Conservation (phyloP, 2,888 invertebrate species). For the Drosophila silvestris region DNA sequence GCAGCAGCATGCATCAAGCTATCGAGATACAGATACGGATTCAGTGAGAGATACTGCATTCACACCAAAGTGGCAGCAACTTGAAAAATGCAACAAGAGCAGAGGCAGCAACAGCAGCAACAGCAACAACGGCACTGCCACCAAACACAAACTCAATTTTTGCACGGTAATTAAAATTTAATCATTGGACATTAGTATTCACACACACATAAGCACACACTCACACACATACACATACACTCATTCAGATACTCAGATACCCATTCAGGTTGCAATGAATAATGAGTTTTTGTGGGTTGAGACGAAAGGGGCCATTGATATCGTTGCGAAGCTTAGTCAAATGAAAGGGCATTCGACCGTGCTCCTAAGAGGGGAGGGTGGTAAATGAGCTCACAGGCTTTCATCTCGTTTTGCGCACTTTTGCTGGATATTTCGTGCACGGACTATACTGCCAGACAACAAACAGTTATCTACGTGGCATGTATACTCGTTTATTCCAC, state of each 20-base stretch:
- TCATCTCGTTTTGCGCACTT: conserved; percentile 32
- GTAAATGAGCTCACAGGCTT: conserved; percentile 27
- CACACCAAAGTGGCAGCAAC: conserved; percentile 49
- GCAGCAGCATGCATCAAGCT: neutral
- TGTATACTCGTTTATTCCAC: conserved; percentile 32
- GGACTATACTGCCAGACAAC: conserved; percentile 8
- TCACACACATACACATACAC: neutral
- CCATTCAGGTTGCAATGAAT: conserved; percentile 48
- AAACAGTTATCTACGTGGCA: conserved; percentile 33
- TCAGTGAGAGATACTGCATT: conserved; percentile 28
- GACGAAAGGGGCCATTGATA: conserved; percentile 26
- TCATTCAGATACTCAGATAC: conserved; percentile 7
- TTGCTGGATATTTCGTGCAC: conserved; percentile 28
- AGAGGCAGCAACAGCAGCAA: conserved; percentile 22
- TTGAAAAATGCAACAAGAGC: conserved; percentile 62
- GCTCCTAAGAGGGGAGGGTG: neutral
- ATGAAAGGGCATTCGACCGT: conserved; percentile 30
- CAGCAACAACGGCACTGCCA: conserved; percentile 20
- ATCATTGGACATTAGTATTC: conserved; percentile 79
- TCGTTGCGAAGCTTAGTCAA: conserved; percentile 43
- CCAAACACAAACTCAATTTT: conserved; percentile 70
- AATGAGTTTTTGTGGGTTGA: conserved; percentile 28
- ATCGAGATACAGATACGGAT: conserved; percentile 7
- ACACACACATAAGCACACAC: conserved; percentile 34
- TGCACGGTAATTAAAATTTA: conserved; percentile 80